phyloP scores from a whole-genome alignment of 2,797 vertebrate species.

The Danionella dracula region DNA sequence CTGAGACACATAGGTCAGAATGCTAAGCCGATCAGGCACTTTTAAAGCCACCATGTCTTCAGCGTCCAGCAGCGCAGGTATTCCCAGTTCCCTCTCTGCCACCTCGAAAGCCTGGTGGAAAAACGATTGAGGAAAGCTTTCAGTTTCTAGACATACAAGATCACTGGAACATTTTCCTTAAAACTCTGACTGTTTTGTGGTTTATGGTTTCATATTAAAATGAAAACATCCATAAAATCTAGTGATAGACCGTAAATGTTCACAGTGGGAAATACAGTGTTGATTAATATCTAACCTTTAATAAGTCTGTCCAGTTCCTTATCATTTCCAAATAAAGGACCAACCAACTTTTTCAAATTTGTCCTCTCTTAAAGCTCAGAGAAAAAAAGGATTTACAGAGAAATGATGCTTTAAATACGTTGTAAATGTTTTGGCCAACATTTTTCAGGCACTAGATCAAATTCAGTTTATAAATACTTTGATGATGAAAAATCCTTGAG shows the following conservation, averaged over 20 bases:
- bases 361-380: neutral
- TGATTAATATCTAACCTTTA: neutral
- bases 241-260: too few relatives aligned
- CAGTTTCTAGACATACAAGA: neutral
- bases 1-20: constrained; percentile 95
- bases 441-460: neutral
- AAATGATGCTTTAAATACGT: neutral
- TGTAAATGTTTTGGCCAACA: neutral
- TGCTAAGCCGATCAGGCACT: constrained; percentile 90
- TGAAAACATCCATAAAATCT: neutral
- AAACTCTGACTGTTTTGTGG: neutral
- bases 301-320: neutral
- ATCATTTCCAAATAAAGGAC: neutral
- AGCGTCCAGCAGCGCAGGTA: constrained; percentile 91
- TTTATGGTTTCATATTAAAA: neutral
- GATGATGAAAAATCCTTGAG: neutral
- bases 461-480: neutral
- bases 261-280: neutral
- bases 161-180: neutral
- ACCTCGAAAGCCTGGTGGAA: constrained; percentile 83
- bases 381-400: neutral
- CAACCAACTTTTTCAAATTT: neutral
- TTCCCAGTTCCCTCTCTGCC: constrained; percentile 85
- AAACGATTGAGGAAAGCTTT: neutral
- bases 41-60: constrained; percentile 94